Evolutionary conservation across 2,888 invertebrate species (phyloP).

Genomic region (Pandemis heparana): DNA sequence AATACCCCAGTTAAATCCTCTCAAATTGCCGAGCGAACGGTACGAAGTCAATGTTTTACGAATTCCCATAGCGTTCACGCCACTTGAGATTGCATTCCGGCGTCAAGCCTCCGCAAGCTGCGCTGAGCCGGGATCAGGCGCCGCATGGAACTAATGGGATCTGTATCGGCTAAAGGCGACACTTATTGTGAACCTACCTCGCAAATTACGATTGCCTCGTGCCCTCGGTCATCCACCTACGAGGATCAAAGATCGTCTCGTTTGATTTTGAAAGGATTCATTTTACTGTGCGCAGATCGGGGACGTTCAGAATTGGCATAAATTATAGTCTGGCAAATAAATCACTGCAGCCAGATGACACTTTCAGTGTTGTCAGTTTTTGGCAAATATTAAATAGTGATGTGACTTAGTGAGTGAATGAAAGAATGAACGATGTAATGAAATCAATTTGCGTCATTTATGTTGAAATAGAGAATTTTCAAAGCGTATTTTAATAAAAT

Average conservation of each 20-base stretch:
- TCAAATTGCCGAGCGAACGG: not conserved
- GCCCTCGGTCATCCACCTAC: not conserved
- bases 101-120: constrained; percentile 19
- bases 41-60: constrained; percentile 14
- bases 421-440: too few relatives aligned
- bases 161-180: constrained; percentile 18
- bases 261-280: not conserved
- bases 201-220: constrained; percentile 9
- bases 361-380: too few relatives aligned
- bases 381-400: too few relatives aligned
- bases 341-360: too few relatives aligned
- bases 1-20: not conserved
- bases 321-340: too few relatives aligned
- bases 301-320: too few relatives aligned
- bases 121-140: constrained; percentile 25
- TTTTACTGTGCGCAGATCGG: too few relatives aligned
- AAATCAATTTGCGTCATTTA: too few relatives aligned
- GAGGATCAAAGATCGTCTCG: not conserved
- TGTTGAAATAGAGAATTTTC: too few relatives aligned
- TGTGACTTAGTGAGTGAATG: too few relatives aligned
- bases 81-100: constrained; percentile 40
- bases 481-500: too few relatives aligned
- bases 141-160: constrained; percentile 31
- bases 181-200: constrained; percentile 8
- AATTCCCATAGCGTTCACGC: constrained; percentile 32